phyloP scores from a whole-genome alignment of 2,888 invertebrate species.

The Erebia epiphron region DNA sequence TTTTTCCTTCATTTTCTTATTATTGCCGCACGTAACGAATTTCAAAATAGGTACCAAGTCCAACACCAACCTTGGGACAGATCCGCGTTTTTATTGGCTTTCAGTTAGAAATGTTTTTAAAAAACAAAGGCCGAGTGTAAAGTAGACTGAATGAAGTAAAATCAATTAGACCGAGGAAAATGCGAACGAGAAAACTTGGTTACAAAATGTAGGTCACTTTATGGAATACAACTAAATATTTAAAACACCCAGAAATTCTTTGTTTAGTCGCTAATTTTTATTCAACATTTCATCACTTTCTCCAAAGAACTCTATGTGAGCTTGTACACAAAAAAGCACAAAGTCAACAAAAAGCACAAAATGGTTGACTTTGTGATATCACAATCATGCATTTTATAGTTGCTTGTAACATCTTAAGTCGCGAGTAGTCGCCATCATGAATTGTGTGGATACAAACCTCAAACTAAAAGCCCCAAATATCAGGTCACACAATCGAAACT shows the following conservation, averaged over 20 bases:
- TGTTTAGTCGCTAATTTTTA: not conserved
- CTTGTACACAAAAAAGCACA: not conserved
- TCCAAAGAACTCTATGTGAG: not conserved
- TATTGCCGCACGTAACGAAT: not conserved
- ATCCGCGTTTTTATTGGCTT: conserved; percentile 24
- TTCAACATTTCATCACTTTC: not conserved
- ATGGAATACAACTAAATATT: too few species aligned
- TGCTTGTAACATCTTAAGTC: not conserved
- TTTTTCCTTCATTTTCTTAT: conserved; percentile 8
- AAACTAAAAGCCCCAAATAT: conserved; percentile 8
- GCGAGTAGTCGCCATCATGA: not conserved
- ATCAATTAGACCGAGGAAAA: not conserved
- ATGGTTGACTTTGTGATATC: too few species aligned
- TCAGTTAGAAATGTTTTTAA: conserved; percentile 22
- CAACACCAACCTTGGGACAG: conserved; percentile 19
- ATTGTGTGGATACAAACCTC: not conserved
- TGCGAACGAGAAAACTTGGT: too few species aligned
- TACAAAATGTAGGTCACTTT: too few species aligned
- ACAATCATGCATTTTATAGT: too few species aligned
- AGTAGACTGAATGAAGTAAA: conserved; percentile 9
- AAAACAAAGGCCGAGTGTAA: conserved; percentile 17
- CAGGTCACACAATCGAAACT: conserved; percentile 27
- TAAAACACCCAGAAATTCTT: too few species aligned
- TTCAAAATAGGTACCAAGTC: not conserved
- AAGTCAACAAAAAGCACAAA: not conserved